These are phyloP conservation scores for Phyllotreta striolata DNA, from an alignment of 2,888 invertebrate genomes.

Conservation along the genomic window DNA sequence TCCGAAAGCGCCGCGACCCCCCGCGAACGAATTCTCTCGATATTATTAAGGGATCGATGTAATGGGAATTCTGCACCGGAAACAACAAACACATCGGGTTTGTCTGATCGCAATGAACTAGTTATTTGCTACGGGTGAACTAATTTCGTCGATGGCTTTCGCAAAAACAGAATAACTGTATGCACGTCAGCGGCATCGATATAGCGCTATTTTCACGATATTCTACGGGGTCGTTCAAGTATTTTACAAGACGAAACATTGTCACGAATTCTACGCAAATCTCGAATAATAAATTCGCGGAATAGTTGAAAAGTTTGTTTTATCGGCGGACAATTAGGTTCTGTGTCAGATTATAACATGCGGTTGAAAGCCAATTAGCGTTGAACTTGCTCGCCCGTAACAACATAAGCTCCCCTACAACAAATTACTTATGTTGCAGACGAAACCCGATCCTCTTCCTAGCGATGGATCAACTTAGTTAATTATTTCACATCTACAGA, in stretches of 20 bases:
- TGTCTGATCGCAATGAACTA: constrained; percentile 18
- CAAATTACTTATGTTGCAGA: constrained; percentile 48
- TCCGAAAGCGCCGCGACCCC: constrained; percentile 48
- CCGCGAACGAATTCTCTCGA: constrained; percentile 38
- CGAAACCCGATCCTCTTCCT: constrained; percentile 40
- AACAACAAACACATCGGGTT: constrained; percentile 41
- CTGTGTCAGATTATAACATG: constrained; percentile 61
- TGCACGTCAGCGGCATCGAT: no score
- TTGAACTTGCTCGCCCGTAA: constrained; percentile 57
- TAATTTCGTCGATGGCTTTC: background rate
- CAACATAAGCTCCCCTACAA: constrained; percentile 52
- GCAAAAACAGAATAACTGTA: no score
- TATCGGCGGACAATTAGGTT: constrained; percentile 61
- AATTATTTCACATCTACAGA: constrained; percentile 43
- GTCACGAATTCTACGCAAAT: no score
- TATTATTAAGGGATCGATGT: constrained; percentile 35
- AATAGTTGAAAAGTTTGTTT: constrained; percentile 33
- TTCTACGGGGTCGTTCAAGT: no score
- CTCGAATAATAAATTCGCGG: no score
- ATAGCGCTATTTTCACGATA: no score
- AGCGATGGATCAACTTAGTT: constrained; percentile 38
- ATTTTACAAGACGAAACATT: no score
- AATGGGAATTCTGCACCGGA: constrained; percentile 48
- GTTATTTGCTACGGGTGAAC: constrained; percentile 10
- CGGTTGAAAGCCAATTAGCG: constrained; percentile 61